A percentile compares a stretch with the other conserved stretches of the same genome.
Conservation (phyloP, 2,113 vertebrate genomes). For the Trogon melanurus region DNA sequence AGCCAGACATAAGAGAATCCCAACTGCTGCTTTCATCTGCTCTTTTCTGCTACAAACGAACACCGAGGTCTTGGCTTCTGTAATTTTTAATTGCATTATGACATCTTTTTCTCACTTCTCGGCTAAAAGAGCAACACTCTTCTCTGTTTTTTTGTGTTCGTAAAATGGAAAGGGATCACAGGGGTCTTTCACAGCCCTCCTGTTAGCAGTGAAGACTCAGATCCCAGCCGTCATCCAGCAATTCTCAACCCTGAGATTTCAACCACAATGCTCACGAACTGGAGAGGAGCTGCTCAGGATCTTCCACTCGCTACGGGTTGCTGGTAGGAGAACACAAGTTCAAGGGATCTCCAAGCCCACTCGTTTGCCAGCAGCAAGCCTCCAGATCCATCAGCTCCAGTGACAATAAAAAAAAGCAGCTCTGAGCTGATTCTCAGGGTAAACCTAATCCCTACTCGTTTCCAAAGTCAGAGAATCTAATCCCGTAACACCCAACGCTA, state of each 20-base stretch:
- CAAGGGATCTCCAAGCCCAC: constrained; percentile 19
- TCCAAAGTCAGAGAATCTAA: constrained; percentile 66
- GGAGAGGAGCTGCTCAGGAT: background rate
- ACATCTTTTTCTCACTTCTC: background rate
- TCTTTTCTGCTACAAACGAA: background rate
- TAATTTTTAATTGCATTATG: constrained; percentile 9
- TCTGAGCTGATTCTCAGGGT: background rate
- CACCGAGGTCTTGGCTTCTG: background rate
- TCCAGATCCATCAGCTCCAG: constrained; percentile 21
- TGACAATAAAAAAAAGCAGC: constrained; percentile 21
- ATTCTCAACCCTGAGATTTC: background rate
- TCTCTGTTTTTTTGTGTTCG: background rate
- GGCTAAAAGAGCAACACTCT: background rate
- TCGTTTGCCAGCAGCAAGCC: background rate
- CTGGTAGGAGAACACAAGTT: constrained; percentile 16
- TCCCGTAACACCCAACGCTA: constrained; percentile 15
- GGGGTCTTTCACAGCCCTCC: background rate
- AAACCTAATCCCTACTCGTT: constrained; percentile 61
- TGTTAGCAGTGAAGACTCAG: background rate
- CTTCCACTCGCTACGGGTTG: background rate
- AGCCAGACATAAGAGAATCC: background rate
- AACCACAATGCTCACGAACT: background rate
- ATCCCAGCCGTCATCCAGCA: background rate
- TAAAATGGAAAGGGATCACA: background rate
- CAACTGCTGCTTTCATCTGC: background rate